Conservation (phyloP, 2,888 invertebrate species). For the Cryptops parisi region DNA sequence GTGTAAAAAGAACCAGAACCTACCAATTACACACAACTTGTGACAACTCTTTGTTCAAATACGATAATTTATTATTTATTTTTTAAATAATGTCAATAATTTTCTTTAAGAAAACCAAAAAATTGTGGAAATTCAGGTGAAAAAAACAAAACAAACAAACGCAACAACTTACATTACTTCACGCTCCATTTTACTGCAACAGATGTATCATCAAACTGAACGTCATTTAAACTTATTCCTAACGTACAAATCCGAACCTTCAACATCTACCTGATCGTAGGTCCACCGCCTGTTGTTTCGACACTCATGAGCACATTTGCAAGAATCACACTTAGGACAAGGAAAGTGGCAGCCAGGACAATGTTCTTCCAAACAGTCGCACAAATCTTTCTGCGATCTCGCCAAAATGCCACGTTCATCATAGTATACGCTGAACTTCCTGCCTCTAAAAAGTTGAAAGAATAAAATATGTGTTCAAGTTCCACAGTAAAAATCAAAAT, state of each 20-base stretch:
- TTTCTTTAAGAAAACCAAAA: no score
- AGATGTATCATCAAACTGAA: background rate
- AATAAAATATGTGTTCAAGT: background rate
- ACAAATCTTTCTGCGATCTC: conserved; percentile 51
- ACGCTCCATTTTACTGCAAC: no score
- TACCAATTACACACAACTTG: no score
- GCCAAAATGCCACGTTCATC: conserved; percentile 54
- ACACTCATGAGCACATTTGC: conserved; percentile 68
- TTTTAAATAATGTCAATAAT: no score
- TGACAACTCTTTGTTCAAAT: no score
- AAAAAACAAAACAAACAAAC: no score
- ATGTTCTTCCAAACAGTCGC: conserved; percentile 62
- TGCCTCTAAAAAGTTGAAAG: no score
- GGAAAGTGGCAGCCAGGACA: conserved; percentile 78
- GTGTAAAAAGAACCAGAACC: no score
- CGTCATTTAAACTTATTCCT: background rate
- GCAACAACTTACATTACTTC: no score
- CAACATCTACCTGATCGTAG: conserved; percentile 60
- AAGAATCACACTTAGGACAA: conserved; percentile 54
- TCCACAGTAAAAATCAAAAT: background rate
- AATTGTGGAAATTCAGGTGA: no score
- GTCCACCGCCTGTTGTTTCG: conserved; percentile 57
- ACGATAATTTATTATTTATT: no score
- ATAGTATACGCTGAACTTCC: no score
- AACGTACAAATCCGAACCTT: conserved; percentile 38